Evolutionary conservation across 2,797 vertebrate species (phyloP).

Genomic region (Chrosomus eos): DNA sequence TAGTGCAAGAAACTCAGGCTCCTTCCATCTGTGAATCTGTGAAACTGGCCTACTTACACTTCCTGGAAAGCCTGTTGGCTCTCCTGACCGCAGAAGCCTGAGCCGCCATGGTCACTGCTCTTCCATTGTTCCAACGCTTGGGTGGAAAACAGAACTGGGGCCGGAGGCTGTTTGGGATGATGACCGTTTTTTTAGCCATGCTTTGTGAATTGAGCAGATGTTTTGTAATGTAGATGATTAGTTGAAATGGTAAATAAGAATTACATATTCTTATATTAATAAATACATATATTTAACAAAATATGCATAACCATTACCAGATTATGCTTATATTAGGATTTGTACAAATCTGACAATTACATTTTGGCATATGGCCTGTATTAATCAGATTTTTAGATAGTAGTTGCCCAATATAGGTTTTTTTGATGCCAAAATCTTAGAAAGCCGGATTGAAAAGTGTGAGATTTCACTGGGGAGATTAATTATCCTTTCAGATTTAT

Average conservation of each 20-base stretch:
- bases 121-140: constrained; percentile 47
- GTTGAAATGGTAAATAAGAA: not conserved
- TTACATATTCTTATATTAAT: not conserved
- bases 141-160: not conserved
- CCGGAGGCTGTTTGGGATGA: not conserved
- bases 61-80: constrained; percentile 44
- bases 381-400: not conserved
- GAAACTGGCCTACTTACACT: constrained; percentile 51
- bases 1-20: constrained; percentile 18
- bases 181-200: not conserved
- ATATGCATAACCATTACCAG: not conserved
- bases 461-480: too few relatives aligned
- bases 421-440: too few relatives aligned
- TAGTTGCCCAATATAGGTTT: too few relatives aligned
- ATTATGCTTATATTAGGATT: not conserved
- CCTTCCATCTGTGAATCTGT: constrained; percentile 8
- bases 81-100: constrained; percentile 32
- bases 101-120: constrained; percentile 35
- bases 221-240: not conserved
- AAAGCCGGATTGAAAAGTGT: too few relatives aligned
- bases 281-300: too few relatives aligned
- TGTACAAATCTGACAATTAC: too few relatives aligned
- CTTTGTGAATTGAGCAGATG: not conserved
- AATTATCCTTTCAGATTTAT: too few relatives aligned
- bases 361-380: not conserved